Base-by-base conservation (phyloP, 2,797 vertebrate species). In the Helarctos malayanus region DNA sequence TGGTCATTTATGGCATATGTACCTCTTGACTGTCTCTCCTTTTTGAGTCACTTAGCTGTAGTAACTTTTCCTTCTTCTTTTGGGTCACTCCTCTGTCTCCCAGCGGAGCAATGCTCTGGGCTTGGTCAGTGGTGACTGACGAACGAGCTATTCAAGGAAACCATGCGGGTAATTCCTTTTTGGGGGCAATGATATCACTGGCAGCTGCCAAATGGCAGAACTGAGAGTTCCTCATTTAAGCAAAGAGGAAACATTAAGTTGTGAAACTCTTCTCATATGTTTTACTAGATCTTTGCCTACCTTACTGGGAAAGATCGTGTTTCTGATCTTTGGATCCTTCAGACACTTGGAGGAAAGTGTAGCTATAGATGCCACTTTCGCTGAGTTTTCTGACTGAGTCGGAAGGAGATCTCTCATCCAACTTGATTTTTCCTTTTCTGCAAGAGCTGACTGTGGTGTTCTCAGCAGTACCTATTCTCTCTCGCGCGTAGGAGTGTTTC, bases 381-480 rank as follows among this genome's bases (percentile, higher is more conserved):
- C 65, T 1, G 71, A 79, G 65, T 21, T 54, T 45, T 97, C 79
- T 41, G 88, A 45, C 54, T 82, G 23, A 94, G 25, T 94, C 32
- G 73, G 52, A 95, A 88, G 8, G 68, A 41, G 59, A 73, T 84
- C 96, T 97, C 94, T 59, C 38, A 85, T 95, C 75, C 16, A 71
- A 57, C 27, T 69, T 93, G 71, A 23, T 87, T 94, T 96, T 93
- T 59, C 21, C 97, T 85, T 63, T 78, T 11, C 14, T 86, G 83
- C 6, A 57, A 95, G 80, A 95, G 41, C 11, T 86, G 91, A 94
- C 52, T 79, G 45, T 88, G 16, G 8, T 82, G 15, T 9, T n/a
- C 16, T 91, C 61, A 91, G 69, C 38, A 76, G 9, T 73, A 14
- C 71, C 69, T 84, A 38, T 89, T 56, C 75, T 15, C 15, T n/a